A percentile compares a stretch with the other conserved stretches of the same genome.
Conservation (phyloP, 2,888 invertebrate genomes). For the Microchrysa polita region DNA sequence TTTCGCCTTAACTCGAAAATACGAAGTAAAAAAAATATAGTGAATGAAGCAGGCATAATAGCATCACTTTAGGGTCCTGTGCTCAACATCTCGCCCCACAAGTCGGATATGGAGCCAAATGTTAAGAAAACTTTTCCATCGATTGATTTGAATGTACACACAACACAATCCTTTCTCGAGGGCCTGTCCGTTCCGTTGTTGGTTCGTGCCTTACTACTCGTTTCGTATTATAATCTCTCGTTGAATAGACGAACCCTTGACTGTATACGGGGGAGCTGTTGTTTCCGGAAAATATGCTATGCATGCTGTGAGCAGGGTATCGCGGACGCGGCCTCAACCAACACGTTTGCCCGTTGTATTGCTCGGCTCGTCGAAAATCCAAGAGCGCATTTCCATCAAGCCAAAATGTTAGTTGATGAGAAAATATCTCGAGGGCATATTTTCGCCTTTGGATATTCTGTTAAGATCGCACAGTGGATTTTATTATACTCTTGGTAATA, state of each 20-base stretch:
- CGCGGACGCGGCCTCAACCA: neutral
- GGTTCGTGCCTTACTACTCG: no score
- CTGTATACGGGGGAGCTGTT: neutral
- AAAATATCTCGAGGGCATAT: slow-evolving; percentile 22
- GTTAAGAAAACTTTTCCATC: neutral
- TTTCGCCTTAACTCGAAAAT: neutral
- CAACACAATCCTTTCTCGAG: neutral
- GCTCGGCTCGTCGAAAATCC: no score
- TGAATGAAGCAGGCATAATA: neutral
- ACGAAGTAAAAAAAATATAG: neutral
- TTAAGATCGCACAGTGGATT: slow-evolving; percentile 19
- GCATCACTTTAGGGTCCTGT: neutral
- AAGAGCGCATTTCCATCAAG: slow-evolving; percentile 2
- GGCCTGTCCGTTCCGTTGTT: neutral
- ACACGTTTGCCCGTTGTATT: neutral
- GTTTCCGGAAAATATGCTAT: no score
- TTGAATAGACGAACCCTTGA: no score
- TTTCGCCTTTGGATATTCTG: slow-evolving; percentile 14
- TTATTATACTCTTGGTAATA: slow-evolving; percentile 30
- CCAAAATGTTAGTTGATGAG: slow-evolving; percentile 28
- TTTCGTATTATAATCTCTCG: no score
- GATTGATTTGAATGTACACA: slow-evolving; percentile 6
- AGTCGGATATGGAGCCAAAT: neutral
- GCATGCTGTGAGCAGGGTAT: no score
- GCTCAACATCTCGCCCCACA: neutral